Evolutionary conservation across 1,140 invertebrate genomes (phyloP), one percentile per base, ranked within the genome.

Genomic region (Drosophila gunungcola): DNA sequence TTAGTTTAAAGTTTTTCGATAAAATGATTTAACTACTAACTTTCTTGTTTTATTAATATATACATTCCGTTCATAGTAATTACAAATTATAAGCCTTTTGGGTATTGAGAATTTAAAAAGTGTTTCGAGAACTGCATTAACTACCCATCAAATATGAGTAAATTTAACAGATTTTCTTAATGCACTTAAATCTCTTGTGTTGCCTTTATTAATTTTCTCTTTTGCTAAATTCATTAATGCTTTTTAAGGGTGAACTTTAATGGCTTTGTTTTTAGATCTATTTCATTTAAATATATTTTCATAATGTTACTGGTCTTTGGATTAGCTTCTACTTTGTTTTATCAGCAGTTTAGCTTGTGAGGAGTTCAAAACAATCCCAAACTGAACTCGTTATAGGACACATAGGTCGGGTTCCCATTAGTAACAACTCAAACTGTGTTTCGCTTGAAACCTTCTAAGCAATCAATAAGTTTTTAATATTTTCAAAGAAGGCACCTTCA

Each of bases 291-390:
- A 51, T 36, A 42, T 9, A 27, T 43, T 46, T 41, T 36, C 41
- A 13, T 34, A 48, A 25, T 73, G 38, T 73, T 65, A 36, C 61
- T 77, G 67, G 67, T 62, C 61, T 65, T 67, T 75, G n/a, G 42
- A 38, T 68, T 52, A 73, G 57, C 70, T 74, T 57, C 36, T 57
- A 41, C 73, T 57, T 61, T 45, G 42, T 43, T 72, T 72, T 77
- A 78, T 78, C 73, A 78, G 74, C 74, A 78, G 51, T 70, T 55
- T 56, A 62, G 73, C 73, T 77, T 69, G 55, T 78, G 64, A 78
- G 74, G 55, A 77, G 73, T 77, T 60, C 3, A 27, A 77, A 57
- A 53, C 34, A 43, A 65, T 52, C 32, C 21, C 60, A 34, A 65
- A 61, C 27, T 42, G 7, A 73, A 54, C 9, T 73, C 21, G 11